phyloP scores from a whole-genome alignment of 2,113 vertebrate species.

The Symphodus melops region DNA sequence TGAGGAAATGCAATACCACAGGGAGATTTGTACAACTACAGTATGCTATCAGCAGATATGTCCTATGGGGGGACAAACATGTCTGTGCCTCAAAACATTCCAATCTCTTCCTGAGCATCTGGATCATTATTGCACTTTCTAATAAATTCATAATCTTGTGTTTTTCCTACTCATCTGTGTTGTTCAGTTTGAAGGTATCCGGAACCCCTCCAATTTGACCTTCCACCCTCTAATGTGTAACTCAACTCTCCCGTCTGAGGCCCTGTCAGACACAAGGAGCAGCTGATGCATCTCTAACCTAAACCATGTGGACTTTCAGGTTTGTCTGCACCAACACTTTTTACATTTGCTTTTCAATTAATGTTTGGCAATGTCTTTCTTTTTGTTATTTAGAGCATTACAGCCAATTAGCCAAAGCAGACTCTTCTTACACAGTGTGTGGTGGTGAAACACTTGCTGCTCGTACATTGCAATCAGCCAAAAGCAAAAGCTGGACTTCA shows the following conservation, averaged over 20 bases:
- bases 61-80: too few relatives aligned
- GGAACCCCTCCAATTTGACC: not conserved
- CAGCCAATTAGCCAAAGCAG: not conserved
- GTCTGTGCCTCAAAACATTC: not conserved
- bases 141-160: not conserved
- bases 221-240: not conserved
- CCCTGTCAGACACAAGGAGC: not conserved
- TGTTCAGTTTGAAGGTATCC: not conserved
- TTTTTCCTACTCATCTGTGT: not conserved
- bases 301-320: not conserved
- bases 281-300: not conserved
- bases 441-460: not conserved
- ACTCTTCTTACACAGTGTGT: not conserved
- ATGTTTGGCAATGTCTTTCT: not conserved
- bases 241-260: not conserved
- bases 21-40: too few relatives aligned
- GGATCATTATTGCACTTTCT: not conserved
- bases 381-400: not conserved
- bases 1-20: too few relatives aligned
- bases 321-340: not conserved
- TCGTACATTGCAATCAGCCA: not conserved
- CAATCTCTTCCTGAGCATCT: not conserved
- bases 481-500: slow-evolving; percentile 7
- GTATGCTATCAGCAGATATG: too few relatives aligned
- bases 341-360: not conserved